These are phyloP conservation scores for Zaprionus ghesquierei DNA, from an alignment of 1,140 invertebrate species.

Conservation along the genomic window DNA sequence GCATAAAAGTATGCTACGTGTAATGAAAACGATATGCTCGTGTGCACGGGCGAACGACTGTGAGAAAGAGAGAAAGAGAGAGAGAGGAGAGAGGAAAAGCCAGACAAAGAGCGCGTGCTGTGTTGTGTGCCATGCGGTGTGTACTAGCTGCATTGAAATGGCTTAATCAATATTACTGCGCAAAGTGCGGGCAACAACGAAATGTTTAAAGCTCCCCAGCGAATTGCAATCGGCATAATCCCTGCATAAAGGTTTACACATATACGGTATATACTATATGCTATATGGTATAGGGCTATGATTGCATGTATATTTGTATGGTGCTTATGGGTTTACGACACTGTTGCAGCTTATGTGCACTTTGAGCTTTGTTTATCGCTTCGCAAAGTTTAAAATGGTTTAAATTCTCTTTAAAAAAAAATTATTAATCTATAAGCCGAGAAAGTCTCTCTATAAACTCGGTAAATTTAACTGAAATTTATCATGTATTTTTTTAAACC, in stretches of 20 bases:
- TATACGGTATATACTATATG: background rate
- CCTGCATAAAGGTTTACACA: background rate
- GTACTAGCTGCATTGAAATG: conserved; percentile 21
- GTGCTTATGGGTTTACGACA: conserved; percentile 6
- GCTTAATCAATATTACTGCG: conserved; percentile 30
- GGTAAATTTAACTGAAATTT: background rate
- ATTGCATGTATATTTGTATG: conserved; percentile 11
- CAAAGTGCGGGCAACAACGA: conserved; percentile 14
- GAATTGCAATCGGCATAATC: conserved; percentile 11
- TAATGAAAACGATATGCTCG: conserved; percentile 25
- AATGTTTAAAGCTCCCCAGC: conserved; percentile 3
- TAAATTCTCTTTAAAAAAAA: background rate
- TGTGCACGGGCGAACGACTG: background rate
- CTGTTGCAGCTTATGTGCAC: background rate
- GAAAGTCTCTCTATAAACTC: background rate
- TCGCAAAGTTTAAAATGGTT: background rate
- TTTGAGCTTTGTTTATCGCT: background rate
- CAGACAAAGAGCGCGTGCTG: background rate
- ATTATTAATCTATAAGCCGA: no score
- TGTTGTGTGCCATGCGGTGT: conserved; percentile 1
- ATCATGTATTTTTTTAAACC: background rate
- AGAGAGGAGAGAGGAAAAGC: background rate
- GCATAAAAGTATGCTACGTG: conserved; percentile 57
- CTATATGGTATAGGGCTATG: background rate
- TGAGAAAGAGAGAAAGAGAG: background rate